A percentile compares a stretch with the other conserved stretches of the same genome.
These are phyloP conservation scores for Spea bombifrons DNA, from an alignment of 2,113 vertebrate genomes.

Conservation along the genomic window DNA sequence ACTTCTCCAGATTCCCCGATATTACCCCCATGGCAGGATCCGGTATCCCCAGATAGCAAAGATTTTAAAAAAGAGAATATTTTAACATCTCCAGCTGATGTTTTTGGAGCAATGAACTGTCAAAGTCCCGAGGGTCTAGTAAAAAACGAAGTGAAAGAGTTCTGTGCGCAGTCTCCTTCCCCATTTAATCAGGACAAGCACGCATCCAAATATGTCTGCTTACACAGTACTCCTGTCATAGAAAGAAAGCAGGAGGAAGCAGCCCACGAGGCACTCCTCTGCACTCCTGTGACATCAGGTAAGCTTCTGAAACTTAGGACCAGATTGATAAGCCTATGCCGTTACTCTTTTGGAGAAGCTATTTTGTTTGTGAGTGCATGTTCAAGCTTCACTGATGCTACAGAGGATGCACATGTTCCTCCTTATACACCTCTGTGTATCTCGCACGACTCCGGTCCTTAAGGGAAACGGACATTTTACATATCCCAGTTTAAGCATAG, in stretches of 20 bases:
- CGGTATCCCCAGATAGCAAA: slow-evolving; percentile 61
- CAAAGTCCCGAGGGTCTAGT: slow-evolving; percentile 52
- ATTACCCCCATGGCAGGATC: slow-evolving; percentile 81
- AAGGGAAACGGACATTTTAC: too few relatives aligned
- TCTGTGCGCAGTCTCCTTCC: slow-evolving; percentile 58
- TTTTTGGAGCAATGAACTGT: slow-evolving; percentile 37
- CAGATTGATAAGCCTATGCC: too few relatives aligned
- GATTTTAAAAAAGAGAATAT: slow-evolving; percentile 54
- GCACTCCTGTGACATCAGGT: slow-evolving; percentile 80
- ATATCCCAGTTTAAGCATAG: too few relatives aligned
- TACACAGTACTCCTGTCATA: slow-evolving; percentile 79
- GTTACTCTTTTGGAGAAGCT: too few relatives aligned
- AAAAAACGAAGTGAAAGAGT: slow-evolving; percentile 43
- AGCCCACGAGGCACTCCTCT: slow-evolving; percentile 65
- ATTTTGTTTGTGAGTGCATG: too few relatives aligned
- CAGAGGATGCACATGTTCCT: too few relatives aligned
- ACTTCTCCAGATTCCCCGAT: slow-evolving; percentile 75
- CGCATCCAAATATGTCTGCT: slow-evolving; percentile 58
- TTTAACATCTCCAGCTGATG: slow-evolving; percentile 56
- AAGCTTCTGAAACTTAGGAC: slow-evolving; percentile 45
- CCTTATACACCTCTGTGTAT: too few relatives aligned
- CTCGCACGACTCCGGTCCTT: too few relatives aligned
- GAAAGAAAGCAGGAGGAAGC: slow-evolving; percentile 59
- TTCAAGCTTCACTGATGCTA: too few relatives aligned
- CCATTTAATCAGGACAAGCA: slow-evolving; percentile 51